phyloP scores from a whole-genome alignment of 2,888 invertebrate species.

The Spodoptera picta region DNA sequence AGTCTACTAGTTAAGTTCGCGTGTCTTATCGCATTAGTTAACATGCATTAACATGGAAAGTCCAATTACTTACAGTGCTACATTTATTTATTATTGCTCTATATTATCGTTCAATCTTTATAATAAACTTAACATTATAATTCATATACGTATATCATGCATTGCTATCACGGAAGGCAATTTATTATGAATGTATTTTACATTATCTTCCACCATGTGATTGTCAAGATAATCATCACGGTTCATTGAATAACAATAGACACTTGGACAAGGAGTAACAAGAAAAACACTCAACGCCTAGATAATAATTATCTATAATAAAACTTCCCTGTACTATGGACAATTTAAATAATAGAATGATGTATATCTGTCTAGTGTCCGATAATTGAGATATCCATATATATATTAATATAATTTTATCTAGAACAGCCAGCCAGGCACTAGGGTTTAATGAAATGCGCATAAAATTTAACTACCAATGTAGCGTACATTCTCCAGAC shows the following conservation, averaged over 20 bases:
- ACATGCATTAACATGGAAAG: background rate
- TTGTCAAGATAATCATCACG: conserved; percentile 27
- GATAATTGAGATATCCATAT: background rate
- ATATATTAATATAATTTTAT: background rate
- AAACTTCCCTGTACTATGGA: conserved; percentile 20
- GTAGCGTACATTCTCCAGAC: conserved; percentile 15
- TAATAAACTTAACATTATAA: conserved; percentile 14
- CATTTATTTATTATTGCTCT: background rate
- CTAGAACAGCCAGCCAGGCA: background rate
- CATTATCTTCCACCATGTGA: conserved; percentile 5
- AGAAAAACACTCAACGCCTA: conserved; percentile 29
- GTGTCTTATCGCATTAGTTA: background rate
- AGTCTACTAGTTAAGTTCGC: conserved; percentile 17
- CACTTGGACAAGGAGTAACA: conserved; percentile 22
- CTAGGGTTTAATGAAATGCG: conserved; percentile 11
- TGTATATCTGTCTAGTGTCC: background rate
- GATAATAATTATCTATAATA: conserved; percentile 34
- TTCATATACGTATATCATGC: conserved; percentile 19
- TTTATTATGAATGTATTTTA: conserved; percentile 13
- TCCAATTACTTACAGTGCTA: background rate
- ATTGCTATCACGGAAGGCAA: conserved; percentile 14
- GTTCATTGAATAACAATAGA: conserved; percentile 33
- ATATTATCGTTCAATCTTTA: conserved; percentile 1
- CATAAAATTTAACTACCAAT: conserved; percentile 8
- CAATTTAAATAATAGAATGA: conserved; percentile 8